A percentile compares a stretch with the other conserved stretches of the same genome.
These are phyloP conservation scores for Agrotis clavis DNA, from an alignment of 2,888 invertebrate species.

Conservation along the genomic window DNA sequence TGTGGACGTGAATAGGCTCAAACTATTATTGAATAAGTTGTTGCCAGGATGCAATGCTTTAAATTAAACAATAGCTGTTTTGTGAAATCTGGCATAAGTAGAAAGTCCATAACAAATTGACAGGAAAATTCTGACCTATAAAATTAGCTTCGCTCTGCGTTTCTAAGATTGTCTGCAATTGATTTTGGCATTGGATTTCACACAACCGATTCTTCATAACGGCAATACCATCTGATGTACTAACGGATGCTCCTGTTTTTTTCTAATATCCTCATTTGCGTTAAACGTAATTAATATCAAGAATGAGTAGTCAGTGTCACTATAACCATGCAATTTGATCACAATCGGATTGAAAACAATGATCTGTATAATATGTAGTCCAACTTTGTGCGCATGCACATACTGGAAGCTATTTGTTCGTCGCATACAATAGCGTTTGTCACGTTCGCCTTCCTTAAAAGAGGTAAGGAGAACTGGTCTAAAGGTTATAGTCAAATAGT, in stretches of 20 bases:
- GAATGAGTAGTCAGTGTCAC: conserved; percentile 9
- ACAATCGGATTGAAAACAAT: conserved; percentile 31
- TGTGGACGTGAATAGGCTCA: background rate
- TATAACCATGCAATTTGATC: background rate
- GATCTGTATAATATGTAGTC: conserved; percentile 21
- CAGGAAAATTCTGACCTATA: background rate
- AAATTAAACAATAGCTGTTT: background rate
- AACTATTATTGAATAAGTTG: background rate
- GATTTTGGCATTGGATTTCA: background rate
- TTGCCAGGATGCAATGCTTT: background rate
- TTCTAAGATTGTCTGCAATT: background rate
- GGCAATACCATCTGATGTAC: background rate
- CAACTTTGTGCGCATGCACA: background rate
- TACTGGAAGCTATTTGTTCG: background rate
- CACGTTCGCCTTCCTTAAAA: conserved; percentile 25
- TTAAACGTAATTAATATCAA: background rate
- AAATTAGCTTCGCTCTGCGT: background rate
- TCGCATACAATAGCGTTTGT: conserved; percentile 17
- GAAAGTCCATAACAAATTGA: background rate
- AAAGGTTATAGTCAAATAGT: conserved; percentile 2
- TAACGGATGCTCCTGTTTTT: background rate
- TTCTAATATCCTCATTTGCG: background rate
- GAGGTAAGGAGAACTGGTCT: conserved; percentile 20
- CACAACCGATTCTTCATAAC: background rate
- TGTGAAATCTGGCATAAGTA: background rate